Conservation (phyloP, 2,888 invertebrate species). For the Eupithecia subumbrata region DNA sequence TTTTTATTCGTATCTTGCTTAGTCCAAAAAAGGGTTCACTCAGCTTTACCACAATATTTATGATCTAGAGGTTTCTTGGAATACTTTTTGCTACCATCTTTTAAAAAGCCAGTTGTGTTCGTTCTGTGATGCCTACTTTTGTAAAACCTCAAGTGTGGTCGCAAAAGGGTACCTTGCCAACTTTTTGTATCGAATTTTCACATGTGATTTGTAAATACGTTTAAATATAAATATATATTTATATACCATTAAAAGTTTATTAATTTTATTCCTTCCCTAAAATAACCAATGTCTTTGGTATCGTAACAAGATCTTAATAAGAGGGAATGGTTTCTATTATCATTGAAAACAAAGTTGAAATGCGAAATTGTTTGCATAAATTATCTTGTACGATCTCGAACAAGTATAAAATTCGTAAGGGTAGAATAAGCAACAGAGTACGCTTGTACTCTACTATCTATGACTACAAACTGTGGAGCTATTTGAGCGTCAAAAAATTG, state of each 20-base stretch:
- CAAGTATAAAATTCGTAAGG: background rate
- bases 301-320: background rate
- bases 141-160: conserved; percentile 33
- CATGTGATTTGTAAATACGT: conserved; percentile 44
- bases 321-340: background rate
- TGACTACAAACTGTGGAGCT: background rate
- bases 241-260: conserved; percentile 19
- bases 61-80: conserved; percentile 1
- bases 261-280: background rate
- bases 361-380: conserved; percentile 2
- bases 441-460: background rate
- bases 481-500: too few relatives aligned
- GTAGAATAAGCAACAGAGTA: background rate
- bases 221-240: conserved; percentile 41
- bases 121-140: conserved; percentile 33
- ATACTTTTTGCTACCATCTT: conserved; percentile 4
- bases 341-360: background rate
- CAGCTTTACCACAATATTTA: background rate
- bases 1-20: background rate
- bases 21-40: background rate
- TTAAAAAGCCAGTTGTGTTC: conserved; percentile 21
- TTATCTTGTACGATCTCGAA: background rate
- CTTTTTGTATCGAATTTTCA: conserved; percentile 31
- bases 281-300: background rate
- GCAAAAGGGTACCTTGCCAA: conserved; percentile 36